These are phyloP conservation scores for Rhinoderma darwinii DNA, from an alignment of 2,113 vertebrate genomes.

Conservation along the genomic window DNA sequence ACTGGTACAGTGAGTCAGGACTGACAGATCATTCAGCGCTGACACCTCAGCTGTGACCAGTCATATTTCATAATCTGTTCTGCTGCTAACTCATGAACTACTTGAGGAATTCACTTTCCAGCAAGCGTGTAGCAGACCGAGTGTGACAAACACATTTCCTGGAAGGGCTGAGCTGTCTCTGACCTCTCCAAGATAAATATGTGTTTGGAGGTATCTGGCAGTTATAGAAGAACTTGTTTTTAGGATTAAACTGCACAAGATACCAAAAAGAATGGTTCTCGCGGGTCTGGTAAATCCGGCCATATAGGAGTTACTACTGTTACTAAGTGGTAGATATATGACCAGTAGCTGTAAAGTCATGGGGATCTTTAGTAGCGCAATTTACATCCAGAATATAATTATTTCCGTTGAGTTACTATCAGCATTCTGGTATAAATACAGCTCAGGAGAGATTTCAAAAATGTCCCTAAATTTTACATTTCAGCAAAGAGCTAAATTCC, in stretches of 20 bases:
- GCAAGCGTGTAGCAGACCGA: not conserved
- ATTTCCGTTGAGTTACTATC: too few relatives aligned
- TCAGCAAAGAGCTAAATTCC: too few relatives aligned
- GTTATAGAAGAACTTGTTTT: not conserved
- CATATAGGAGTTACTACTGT: too few relatives aligned
- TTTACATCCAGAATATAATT: too few relatives aligned
- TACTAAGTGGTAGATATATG: not conserved
- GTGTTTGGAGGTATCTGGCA: not conserved
- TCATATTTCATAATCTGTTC: not conserved
- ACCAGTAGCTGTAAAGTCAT: too few relatives aligned
- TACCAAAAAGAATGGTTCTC: not conserved
- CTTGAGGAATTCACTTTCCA: slow-evolving; percentile 1
- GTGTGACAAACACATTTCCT: not conserved
- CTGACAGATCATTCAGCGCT: not conserved
- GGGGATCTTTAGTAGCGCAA: too few relatives aligned
- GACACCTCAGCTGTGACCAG: slow-evolving; percentile 12
- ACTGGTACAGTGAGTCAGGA: not conserved
- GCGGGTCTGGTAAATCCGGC: not conserved
- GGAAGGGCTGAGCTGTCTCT: not conserved
- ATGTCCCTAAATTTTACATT: too few relatives aligned
- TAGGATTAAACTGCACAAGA: not conserved
- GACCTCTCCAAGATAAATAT: slow-evolving; percentile 20
- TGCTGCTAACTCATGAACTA: not conserved
- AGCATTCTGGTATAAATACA: not conserved
- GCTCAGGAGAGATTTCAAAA: too few relatives aligned